Evolutionary conservation across 2,888 invertebrate species (phyloP).

Genomic region (Unio delphinus): DNA sequence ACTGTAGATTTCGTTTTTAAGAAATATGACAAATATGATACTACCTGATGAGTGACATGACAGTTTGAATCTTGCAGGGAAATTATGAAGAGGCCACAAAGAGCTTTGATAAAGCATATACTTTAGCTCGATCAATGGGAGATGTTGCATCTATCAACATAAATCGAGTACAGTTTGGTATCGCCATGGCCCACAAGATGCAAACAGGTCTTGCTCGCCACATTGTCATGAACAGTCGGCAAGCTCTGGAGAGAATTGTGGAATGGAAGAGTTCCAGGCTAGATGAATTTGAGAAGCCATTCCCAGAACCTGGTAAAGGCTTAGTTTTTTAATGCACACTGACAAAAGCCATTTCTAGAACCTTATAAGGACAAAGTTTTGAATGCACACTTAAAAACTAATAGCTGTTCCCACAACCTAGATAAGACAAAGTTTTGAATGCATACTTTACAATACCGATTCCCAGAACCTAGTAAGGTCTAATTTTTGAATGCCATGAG

Average conservation of each 20-base stretch:
- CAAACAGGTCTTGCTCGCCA: conserved; percentile 50
- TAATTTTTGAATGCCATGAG: not conserved
- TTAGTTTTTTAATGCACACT: not conserved
- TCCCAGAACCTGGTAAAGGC: conserved; percentile 48
- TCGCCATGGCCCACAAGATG: conserved; percentile 68
- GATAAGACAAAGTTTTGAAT: no score
- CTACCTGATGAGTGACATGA: not conserved
- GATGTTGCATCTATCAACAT: conserved; percentile 61
- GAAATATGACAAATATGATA: no score
- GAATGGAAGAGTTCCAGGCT: conserved; percentile 67
- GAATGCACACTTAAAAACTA: no score
- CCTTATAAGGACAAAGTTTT: no score
- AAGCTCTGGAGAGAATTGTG: conserved; percentile 57
- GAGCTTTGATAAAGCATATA: conserved; percentile 70
- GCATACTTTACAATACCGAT: conserved; percentile 14
- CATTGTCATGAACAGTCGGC: conserved; percentile 45
- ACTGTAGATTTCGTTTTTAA: no score
- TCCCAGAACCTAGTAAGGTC: conserved; percentile 46
- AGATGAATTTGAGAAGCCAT: conserved; percentile 53
- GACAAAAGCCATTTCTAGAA: no score
- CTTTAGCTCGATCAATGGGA: conserved; percentile 65
- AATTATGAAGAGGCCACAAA: conserved; percentile 68
- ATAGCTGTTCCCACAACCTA: no score
- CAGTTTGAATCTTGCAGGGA: conserved; percentile 51
- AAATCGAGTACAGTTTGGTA: conserved; percentile 68